Percentiles rank a stretch among this genome's conserved stretches.
These are phyloP conservation scores for Tetranychus truncatus DNA, from an alignment of 2,888 invertebrate genomes.

Conservation along the genomic window DNA sequence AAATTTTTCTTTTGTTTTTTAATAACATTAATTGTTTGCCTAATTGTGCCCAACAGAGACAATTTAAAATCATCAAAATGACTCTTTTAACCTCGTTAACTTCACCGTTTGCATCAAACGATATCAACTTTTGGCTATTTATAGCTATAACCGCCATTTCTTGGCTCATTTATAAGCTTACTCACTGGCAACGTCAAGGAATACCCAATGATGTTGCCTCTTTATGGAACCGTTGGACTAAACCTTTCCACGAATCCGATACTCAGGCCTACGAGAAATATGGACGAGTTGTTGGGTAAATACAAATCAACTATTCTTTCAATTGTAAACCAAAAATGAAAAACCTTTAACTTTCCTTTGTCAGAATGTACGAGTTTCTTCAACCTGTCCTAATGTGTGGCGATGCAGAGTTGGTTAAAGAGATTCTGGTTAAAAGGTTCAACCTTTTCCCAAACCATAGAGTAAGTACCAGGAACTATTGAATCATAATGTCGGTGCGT, in stretches of 20 bases:
- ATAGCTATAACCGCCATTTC: background rate
- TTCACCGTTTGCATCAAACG: background rate
- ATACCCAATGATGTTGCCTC: conserved; percentile 11
- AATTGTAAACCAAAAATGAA: background rate
- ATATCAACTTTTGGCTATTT: background rate
- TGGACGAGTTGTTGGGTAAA: conserved; percentile 14
- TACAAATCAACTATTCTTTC: background rate
- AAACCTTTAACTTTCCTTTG: background rate
- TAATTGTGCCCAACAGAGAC: background rate
- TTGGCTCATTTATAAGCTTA: background rate
- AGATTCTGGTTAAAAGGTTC: conserved; percentile 12
- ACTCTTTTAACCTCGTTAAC: background rate
- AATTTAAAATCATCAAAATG: background rate
- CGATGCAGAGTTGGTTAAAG: background rate
- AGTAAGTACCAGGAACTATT: background rate
- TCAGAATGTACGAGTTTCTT: conserved; percentile 4
- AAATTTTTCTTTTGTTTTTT: background rate
- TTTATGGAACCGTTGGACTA: background rate
- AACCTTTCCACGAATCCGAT: conserved; percentile 9
- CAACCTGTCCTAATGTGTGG: conserved; percentile 7
- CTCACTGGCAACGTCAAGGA: background rate
- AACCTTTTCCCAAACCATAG: conserved; percentile 12
- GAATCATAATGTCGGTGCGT: background rate
- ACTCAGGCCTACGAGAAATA: background rate
- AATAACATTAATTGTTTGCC: background rate